A percentile compares a stretch with the other conserved stretches of the same genome.
These are phyloP conservation scores for Trichacis sp. DNA, from an alignment of 2,888 invertebrate species.

Conservation along the genomic window DNA sequence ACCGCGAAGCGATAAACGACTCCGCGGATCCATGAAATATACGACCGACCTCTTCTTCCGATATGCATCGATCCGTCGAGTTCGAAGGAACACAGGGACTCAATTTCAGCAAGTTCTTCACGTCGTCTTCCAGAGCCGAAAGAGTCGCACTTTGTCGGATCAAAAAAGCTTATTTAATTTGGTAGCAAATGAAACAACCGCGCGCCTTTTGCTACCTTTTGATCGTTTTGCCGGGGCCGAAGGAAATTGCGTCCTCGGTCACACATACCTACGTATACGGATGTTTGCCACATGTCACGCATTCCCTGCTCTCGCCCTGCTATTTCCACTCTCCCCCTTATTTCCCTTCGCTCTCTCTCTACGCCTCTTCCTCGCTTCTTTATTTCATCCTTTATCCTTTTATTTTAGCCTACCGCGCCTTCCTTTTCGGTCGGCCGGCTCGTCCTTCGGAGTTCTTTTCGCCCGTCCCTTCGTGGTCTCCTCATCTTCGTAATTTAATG, in stretches of 20 bases:
- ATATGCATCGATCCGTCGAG: constrained; percentile 51
- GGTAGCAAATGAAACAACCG: background rate
- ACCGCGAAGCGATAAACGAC: constrained; percentile 10
- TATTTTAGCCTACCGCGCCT: constrained; percentile 32
- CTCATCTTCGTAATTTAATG: constrained; percentile 50
- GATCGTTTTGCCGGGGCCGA: background rate
- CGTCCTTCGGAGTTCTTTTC: constrained; percentile 31
- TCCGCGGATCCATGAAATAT: constrained; percentile 48
- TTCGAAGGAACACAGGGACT: no score
- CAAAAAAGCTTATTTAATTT: background rate
- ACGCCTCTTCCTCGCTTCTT: constrained; percentile 18
- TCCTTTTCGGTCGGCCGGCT: constrained; percentile 23
- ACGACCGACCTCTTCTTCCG: constrained; percentile 57
- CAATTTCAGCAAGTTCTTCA: no score
- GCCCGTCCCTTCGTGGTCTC: constrained; percentile 26
- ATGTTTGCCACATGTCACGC: constrained; percentile 63
- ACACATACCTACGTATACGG: constrained; percentile 46
- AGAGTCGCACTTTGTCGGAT: no score
- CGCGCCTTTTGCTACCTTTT: background rate
- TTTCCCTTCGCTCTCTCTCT: background rate
- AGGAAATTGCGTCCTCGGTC: constrained; percentile 45
- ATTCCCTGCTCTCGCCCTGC: constrained; percentile 49
- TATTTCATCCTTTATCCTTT: constrained; percentile 39
- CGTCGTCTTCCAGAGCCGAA: no score
- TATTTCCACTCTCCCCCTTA: constrained; percentile 15